Conservation (phyloP, 2,113 vertebrate genomes). For the Pipa parva region DNA sequence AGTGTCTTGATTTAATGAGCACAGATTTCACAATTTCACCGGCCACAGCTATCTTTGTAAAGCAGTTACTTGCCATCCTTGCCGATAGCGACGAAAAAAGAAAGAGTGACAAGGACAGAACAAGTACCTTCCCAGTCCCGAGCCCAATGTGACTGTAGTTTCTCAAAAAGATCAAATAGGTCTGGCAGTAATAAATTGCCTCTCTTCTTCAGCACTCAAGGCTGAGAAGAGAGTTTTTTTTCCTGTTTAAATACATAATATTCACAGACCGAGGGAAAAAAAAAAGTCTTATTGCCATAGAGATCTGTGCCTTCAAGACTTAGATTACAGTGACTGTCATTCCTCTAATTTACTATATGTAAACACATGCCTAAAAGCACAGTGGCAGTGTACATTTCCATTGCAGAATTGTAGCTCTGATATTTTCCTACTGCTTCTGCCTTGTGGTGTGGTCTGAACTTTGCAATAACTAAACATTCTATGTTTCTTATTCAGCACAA, state of each 20-base stretch:
- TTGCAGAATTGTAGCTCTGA: not conserved
- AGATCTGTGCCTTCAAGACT: constrained; percentile 15
- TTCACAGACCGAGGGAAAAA: constrained; percentile 1
- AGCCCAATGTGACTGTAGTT: not conserved
- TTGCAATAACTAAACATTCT: no score
- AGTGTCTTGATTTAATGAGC: constrained; percentile 17
- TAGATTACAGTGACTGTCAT: not conserved
- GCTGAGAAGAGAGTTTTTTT: constrained; percentile 19
- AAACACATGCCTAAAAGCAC: constrained; percentile 3
- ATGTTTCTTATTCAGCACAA: no score
- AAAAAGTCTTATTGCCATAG: constrained; percentile 41
- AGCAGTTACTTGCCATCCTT: constrained; percentile 16
- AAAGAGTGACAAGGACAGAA: constrained; percentile 3
- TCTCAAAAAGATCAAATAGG: constrained; percentile 34
- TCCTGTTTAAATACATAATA: constrained; percentile 10
- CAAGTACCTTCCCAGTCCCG: constrained; percentile 27
- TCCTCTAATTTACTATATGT: not conserved
- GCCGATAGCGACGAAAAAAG: constrained; percentile 24
- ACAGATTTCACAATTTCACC: constrained; percentile 18
- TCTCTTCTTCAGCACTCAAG: constrained; percentile 5
- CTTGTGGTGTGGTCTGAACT: not conserved
- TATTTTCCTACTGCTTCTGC: not conserved
- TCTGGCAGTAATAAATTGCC: constrained; percentile 14
- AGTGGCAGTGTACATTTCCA: not conserved
- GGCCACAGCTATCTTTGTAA: constrained; percentile 19